Evolutionary conservation across 2,113 vertebrate genomes (phyloP).

Genomic region (Lophotis ruficrista): DNA sequence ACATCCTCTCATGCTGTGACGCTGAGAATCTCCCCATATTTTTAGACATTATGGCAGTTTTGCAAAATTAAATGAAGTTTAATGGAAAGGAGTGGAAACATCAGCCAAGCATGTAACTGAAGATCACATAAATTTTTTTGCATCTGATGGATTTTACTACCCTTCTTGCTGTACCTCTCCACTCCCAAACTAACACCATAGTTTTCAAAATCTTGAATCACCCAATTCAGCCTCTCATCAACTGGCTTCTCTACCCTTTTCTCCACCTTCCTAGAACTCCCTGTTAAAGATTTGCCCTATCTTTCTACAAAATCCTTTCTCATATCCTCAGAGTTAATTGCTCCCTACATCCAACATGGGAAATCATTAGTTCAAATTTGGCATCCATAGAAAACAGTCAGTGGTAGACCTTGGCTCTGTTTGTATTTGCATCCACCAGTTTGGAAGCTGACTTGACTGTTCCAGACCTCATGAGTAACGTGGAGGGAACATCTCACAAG

Average conservation of each 20-base stretch:
- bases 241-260: accelerated
- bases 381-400: not conserved
- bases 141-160: not conserved
- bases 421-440: not conserved
- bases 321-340: not conserved
- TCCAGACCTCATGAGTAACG: not conserved
- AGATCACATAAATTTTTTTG: not conserved
- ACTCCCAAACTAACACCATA: not conserved
- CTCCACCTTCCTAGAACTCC: not conserved
- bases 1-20: not conserved
- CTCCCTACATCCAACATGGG: not conserved
- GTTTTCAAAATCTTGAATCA: not conserved
- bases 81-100: not conserved
- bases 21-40: not conserved
- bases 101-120: not conserved
- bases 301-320: not conserved
- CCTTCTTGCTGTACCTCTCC: not conserved
- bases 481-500: not conserved
- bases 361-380: not conserved
- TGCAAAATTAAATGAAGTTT: not conserved
- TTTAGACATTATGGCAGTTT: not conserved
- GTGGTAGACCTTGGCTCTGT: not conserved
- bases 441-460: not conserved
- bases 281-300: not conserved
- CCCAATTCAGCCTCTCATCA: not conserved